Evolutionary conservation across 2,113 vertebrate genomes (phyloP), one percentile per base, ranked within the genome.

Genomic region (Eonycteris spelaea): DNA sequence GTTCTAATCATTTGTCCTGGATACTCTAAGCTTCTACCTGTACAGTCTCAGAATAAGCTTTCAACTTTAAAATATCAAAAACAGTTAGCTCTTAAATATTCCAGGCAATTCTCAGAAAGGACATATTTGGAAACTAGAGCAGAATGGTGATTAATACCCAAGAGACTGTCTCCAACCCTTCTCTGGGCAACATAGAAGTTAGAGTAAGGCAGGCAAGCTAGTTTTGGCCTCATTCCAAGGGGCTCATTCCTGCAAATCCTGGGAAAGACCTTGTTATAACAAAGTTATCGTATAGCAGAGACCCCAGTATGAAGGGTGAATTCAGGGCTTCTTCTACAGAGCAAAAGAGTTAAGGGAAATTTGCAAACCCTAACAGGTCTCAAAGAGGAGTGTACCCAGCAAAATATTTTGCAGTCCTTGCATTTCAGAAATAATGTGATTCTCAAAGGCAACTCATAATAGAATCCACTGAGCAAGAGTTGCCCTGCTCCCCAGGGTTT

Each of bases 341-440:
- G 19, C 83, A 90, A 61, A 92, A 13, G 77, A 38, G 51, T 90
- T 40, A 4, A 71, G 89, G 45, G n/a, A 91, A 75, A 80, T 93
- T 19, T 43, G 2, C 78, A 70, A 33, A 22, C 33, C 19, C 75
- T 96, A 77, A 97, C 94, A 94, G 53, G 57, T 70, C 33, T 89
- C 43, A 18, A 90, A 91, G 75, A 94, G 35, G 65, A 93, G 73
- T 84, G 2, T 18, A 75, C 55, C 92, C 92, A 93, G 90, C 92
- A 92, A 96, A 91, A 94, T 71, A 91, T 97, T 97, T 84, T 98
- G 95, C 94, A 93, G 38, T 28, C 59, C 57, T 94, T 96, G 91
- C 96, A 80, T 78, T 97, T 96, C 96, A 78, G 85, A 83, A 93
- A 97, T 92, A 92, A 92, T 84, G 68, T 73, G 85, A 93, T 95